Conservation (phyloP, 2,113 vertebrate species). For the Leucoraja erinaceus region DNA sequence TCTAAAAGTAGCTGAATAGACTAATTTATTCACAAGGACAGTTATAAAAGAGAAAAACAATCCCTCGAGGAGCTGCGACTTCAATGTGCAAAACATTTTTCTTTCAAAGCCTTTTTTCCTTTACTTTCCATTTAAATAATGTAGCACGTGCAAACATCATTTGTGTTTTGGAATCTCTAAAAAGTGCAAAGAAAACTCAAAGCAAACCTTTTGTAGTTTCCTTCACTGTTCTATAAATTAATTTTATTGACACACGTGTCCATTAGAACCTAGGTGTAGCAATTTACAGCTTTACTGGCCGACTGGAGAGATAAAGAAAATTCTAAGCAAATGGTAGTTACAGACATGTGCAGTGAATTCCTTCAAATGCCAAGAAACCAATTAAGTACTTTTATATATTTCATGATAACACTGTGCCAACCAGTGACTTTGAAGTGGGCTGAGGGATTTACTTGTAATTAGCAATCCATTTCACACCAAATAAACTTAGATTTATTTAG, state of each 20-base stretch:
- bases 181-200: neutral
- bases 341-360: neutral
- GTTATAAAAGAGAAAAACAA: neutral
- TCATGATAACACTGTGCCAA: too few relatives aligned
- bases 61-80: neutral
- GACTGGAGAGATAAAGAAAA: neutral
- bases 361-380: too few relatives aligned
- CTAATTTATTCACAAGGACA: constrained; percentile 11
- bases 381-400: neutral
- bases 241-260: neutral
- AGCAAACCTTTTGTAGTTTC: neutral
- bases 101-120: neutral
- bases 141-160: neutral
- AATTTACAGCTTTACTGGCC: neutral
- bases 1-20: neutral
- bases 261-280: neutral
- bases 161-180: neutral
- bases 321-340: neutral
- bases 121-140: neutral
- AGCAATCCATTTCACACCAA: too few relatives aligned
- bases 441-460: too few relatives aligned
- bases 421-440: too few relatives aligned
- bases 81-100: neutral
- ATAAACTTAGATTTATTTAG: too few relatives aligned
- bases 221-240: neutral